Evolutionary conservation across 2,888 invertebrate species (phyloP).

Genomic region (Andrena bucephala): DNA sequence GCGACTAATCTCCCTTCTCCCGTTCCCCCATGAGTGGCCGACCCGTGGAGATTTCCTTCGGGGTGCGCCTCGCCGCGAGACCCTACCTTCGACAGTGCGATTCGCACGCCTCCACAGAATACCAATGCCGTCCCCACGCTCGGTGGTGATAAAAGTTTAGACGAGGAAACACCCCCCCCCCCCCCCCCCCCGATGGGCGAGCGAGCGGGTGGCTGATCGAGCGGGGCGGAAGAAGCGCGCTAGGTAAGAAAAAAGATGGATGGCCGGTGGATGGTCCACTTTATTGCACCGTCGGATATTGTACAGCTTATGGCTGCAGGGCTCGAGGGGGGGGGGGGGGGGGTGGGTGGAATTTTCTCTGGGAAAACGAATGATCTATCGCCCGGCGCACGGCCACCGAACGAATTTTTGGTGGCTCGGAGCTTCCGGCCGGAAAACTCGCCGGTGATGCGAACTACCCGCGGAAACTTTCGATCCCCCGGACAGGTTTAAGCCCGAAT

Average conservation of each 20-base stretch:
- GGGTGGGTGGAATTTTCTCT: constrained; percentile 51
- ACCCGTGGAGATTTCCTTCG: constrained; percentile 4
- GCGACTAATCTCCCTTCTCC: constrained; percentile 20
- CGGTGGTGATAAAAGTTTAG: constrained; percentile 71
- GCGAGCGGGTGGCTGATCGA: background rate
- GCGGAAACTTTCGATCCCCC: constrained; percentile 31
- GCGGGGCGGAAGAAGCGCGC: background rate
- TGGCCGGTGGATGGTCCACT: constrained; percentile 66
- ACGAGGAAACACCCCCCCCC: constrained; percentile 27
- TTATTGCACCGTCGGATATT: constrained; percentile 70
- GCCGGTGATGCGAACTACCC: constrained; percentile 5
- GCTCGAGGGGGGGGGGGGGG: background rate
- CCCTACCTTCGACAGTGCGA: constrained; percentile 59
- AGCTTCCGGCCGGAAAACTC: constrained; percentile 26
- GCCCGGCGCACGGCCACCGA: constrained; percentile 34
- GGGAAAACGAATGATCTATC: constrained; percentile 66
- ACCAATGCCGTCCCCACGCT: constrained; percentile 70
- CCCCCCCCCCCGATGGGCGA: constrained; percentile 36
- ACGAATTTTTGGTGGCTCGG: constrained; percentile 59
- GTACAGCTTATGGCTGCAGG: constrained; percentile 63
- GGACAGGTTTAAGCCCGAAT: constrained; percentile 27
- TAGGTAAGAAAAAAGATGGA: constrained; percentile 63
- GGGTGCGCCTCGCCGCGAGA: background rate
- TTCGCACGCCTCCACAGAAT: constrained; percentile 73
- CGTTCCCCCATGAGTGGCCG: background rate